A percentile compares a stretch with the other conserved stretches of the same genome.
Conservation (phyloP, 2,797 vertebrate genomes). For the Merluccius polli region DNA sequence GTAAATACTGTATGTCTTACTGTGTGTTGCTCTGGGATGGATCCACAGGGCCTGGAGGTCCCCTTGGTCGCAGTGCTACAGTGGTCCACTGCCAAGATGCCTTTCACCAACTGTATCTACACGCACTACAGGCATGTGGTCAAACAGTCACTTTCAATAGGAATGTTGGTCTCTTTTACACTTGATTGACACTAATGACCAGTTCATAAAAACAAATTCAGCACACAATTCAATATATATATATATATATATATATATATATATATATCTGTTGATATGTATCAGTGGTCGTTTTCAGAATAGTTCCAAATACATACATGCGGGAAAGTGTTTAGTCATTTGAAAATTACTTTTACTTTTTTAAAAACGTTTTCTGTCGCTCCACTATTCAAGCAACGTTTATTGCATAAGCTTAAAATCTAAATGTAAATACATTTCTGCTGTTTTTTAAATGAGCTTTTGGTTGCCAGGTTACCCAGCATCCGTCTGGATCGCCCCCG, state of each 20-base stretch:
- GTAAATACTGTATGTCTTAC: background rate
- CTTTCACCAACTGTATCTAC: slow-evolving; percentile 89
- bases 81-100: slow-evolving; percentile 91
- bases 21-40: background rate
- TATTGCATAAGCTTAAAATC: background rate
- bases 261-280: background rate
- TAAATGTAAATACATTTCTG: background rate
- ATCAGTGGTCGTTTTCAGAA: background rate
- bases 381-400: background rate
- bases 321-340: background rate
- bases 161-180: background rate
- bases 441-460: background rate
- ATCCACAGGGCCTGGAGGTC: slow-evolving; percentile 84
- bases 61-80: slow-evolving; percentile 87
- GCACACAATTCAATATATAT: too few relatives aligned
- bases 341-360: background rate
- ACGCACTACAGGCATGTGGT: slow-evolving; percentile 80
- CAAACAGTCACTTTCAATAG: background rate
- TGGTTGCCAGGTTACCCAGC: slow-evolving; percentile 75
- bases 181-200: background rate
- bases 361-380: background rate
- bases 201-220: too few relatives aligned
- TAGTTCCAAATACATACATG: background rate
- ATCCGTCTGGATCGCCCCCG: slow-evolving; percentile 84
- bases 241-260: too few relatives aligned